phyloP scores from a whole-genome alignment of 2,797 vertebrate species.

The Liasis olivaceus region DNA sequence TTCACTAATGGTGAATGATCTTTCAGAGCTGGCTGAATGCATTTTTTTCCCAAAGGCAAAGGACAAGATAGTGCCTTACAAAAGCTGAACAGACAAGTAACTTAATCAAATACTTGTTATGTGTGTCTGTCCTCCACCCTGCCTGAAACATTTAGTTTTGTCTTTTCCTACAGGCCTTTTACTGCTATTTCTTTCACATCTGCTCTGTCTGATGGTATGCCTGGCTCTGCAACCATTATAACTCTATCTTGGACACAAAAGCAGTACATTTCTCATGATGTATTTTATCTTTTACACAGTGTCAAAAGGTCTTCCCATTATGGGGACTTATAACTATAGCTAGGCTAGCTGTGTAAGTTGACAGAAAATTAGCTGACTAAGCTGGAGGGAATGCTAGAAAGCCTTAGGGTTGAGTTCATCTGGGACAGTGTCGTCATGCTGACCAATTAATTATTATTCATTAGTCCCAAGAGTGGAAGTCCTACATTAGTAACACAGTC shows the following conservation, averaged over 20 bases:
- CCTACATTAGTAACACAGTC: conserved; percentile 13
- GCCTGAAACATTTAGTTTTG: not conserved
- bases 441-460: conserved; percentile 42
- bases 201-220: not conserved
- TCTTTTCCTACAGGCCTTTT: not conserved
- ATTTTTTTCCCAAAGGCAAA: not conserved
- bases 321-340: conserved; percentile 60
- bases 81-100: not conserved
- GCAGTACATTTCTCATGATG: conserved; percentile 29
- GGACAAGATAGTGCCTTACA: not conserved
- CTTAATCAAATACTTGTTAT: not conserved
- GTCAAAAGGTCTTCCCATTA: conserved; percentile 56
- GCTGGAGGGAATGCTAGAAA: conserved; percentile 67
- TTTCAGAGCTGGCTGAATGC: not conserved
- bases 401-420: conserved; percentile 55
- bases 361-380: conserved; percentile 63
- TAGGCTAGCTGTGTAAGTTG: conserved; percentile 54
- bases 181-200: not conserved
- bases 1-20: no score
- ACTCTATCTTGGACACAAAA: conserved; percentile 27
- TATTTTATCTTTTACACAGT: conserved; percentile 44
- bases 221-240: conserved; percentile 36
- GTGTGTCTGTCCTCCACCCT: not conserved
- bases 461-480: conserved; percentile 52
- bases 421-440: conserved; percentile 40